These are phyloP conservation scores for Adelosebastes latens DNA, from an alignment of 2,797 vertebrate species.

Conservation along the genomic window DNA sequence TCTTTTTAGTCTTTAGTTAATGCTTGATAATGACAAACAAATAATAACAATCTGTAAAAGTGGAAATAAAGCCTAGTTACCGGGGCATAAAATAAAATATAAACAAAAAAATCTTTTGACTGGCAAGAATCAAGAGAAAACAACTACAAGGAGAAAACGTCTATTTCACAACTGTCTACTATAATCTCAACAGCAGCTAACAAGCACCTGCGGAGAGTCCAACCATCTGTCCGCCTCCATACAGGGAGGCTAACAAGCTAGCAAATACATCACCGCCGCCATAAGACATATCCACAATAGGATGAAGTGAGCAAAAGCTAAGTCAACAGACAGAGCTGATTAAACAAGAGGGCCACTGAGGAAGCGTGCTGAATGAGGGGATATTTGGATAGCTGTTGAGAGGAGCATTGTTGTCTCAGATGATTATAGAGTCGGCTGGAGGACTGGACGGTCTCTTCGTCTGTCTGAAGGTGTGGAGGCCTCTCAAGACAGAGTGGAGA, in stretches of 20 bases:
- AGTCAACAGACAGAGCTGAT: slow-evolving; percentile 70
- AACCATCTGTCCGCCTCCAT: slow-evolving; percentile 32
- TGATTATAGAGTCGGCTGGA: slow-evolving; percentile 82
- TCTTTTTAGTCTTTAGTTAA: neutral
- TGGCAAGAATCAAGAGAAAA: neutral
- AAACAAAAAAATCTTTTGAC: neutral
- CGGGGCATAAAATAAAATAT: neutral
- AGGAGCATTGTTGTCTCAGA: slow-evolving; percentile 83
- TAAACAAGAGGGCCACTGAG: slow-evolving; percentile 38
- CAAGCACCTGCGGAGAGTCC: slow-evolving; percentile 31
- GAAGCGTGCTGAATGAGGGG: slow-evolving; percentile 37
- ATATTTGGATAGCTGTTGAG: slow-evolving; percentile 74
- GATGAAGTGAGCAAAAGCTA: slow-evolving; percentile 47
- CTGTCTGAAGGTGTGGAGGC: slow-evolving; percentile 36
- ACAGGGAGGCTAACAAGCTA: slow-evolving; percentile 48
- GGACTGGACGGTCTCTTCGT: slow-evolving; percentile 51
- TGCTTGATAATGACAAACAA: neutral
- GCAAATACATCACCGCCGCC: slow-evolving; percentile 39
- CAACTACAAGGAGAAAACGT: neutral
- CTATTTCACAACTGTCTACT: neutral
- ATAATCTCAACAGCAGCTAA: slow-evolving; percentile 26
- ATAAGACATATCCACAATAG: slow-evolving; percentile 40
- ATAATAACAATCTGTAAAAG: neutral
- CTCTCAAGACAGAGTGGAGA: slow-evolving; percentile 51
- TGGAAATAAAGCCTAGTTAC: neutral